Base-by-base conservation (phyloP, 2,888 invertebrate genomes). In the Sepiola atlantica region DNA sequence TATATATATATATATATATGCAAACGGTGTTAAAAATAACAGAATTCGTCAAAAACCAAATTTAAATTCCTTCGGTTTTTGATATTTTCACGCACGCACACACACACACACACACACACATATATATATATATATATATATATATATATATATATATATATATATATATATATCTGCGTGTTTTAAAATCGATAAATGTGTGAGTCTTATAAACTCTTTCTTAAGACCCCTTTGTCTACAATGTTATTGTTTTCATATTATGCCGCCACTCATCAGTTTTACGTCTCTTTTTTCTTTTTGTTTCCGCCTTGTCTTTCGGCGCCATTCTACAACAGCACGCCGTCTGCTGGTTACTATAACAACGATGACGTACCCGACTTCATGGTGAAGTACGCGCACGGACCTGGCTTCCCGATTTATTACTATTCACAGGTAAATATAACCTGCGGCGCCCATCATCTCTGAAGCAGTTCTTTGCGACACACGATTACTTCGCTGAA, bases 311-410 rank as follows among this genome's bases (percentile, higher is more conserved):
- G n/a, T 28, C 35, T 90, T 24, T 14, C 45, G 12, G 35, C 24
- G 28, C 14, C 21, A n/a, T 21, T 32, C 1, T 77, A 77, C 3
- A 45, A 35, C 96, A 98, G 98, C 96, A 98, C 98, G 94, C 98
- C 98, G 91, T 98, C 98, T 24, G 98, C 98, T 2, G 98, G 98
- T 0, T 98, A 98, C 97, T 98, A 98, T 96, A 98, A 98, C 97
- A 98, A 98, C 95, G 98, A 98, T 96, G 98, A 98, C 95, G 97
- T 98, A 16, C 98, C 98, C 0, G 98, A 98, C 97, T 98, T 98
- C 96, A 98, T 98, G 97, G 98, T 98, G 0, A 98, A 98, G 95
- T 98, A 98, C 96, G 98, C 98, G 94, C 97, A 98, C 77, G 98
- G 98, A 0, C 98, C 98, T 0, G 98, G 98, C 21, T 98, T 98